phyloP scores from a whole-genome alignment of 2,113 vertebrate species.

The Chrysochloris asiatica region DNA sequence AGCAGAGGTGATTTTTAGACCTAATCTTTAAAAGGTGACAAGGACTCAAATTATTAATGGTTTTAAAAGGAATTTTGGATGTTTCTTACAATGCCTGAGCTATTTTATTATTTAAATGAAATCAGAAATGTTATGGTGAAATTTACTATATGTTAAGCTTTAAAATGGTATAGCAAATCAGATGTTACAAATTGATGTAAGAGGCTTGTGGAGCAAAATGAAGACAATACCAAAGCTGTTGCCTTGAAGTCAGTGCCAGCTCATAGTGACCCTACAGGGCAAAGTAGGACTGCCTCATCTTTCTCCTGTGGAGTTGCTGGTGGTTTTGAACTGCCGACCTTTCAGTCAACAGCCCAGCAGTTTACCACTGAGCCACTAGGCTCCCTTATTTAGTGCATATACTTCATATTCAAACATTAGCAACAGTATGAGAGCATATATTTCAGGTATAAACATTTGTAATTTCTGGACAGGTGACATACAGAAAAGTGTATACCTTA shows the following conservation, averaged over 20 bases:
- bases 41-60: background rate
- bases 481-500: background rate
- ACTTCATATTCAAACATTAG: too few relatives aligned
- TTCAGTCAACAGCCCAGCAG: too few relatives aligned
- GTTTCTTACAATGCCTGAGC: background rate
- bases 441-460: background rate
- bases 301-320: too few relatives aligned
- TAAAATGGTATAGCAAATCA: background rate
- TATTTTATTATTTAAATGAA: too few relatives aligned
- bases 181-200: conserved; percentile 18
- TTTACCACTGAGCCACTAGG: too few relatives aligned
- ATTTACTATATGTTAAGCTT: background rate
- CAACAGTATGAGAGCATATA: background rate
- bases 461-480: background rate
- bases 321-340: too few relatives aligned
- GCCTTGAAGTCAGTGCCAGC: too few relatives aligned
- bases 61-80: conserved; percentile 50
- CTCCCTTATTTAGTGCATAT: too few relatives aligned
- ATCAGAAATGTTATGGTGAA: background rate
- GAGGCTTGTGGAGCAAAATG: conserved; percentile 12
- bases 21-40: background rate
- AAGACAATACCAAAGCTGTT: too few relatives aligned
- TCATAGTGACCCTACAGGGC: too few relatives aligned
- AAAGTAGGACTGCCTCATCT: too few relatives aligned
- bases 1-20: background rate